Base-by-base conservation (phyloP, 2,888 invertebrate genomes). In the Strigamia transsilvanica region DNA sequence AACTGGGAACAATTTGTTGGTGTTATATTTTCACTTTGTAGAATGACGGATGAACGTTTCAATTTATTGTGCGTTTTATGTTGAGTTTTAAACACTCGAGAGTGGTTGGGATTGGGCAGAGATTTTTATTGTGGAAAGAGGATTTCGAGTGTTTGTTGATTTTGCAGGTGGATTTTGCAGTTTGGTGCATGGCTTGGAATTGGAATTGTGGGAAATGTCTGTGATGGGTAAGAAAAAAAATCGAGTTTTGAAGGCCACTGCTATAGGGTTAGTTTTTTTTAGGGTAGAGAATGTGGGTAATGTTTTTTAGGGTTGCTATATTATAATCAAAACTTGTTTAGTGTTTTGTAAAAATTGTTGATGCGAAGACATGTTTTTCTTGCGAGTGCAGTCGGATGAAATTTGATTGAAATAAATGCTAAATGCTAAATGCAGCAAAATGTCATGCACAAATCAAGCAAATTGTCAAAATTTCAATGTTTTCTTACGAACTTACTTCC, bases 91-190 rank as follows among this genome's bases (percentile, higher is more conserved):
- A n/a, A 34, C 34, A 34, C 34, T 10, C 10, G 15, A 10, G 15
- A 2, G 12, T 46, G 15, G 46, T 46, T 13, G 10, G 46, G n/a
- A 46, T 15, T 46, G 46, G 12, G n/a, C 15, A 46, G 12, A 46
- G 46, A 46, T 46, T 46, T 38, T 46, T 13, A 46, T 46, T 46
- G 46, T 46, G 46, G 56, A 56, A n/a, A 56, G 21, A 56, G 18
- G 10, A 18, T 56, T 56, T 56, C 7, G 9, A n/a, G 56, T 56
- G 46, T 46, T 46, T 56, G 56, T 56, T 56, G 56, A 56, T 56
- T 56, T 56, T 56, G 56, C 56, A 56, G 56, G 56, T 56, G 56
- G 56, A 56, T 56, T 56, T 56, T 51, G 51, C n/a, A 51, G 51
- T 51, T 56, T 18, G 56, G 18, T 46, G 46, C 46, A 46, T 46